Percentiles rank a stretch among this genome's conserved stretches.
phyloP scores from a whole-genome alignment of 2,113 vertebrate species.

The Indicator indicator region DNA sequence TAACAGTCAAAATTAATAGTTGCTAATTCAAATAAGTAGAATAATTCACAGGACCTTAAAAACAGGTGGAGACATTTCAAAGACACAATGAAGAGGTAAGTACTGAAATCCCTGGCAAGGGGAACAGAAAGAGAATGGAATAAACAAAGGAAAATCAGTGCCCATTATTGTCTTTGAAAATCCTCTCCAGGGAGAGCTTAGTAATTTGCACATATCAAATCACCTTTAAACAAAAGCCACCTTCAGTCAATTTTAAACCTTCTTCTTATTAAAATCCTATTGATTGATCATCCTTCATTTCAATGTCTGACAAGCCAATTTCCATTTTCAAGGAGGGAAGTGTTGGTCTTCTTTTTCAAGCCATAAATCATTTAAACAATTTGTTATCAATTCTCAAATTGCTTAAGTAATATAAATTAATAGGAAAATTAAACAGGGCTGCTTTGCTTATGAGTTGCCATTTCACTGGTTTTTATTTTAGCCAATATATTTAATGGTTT shows the following conservation, averaged over 20 bases:
- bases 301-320: slow-evolving; percentile 62
- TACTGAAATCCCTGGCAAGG: background rate
- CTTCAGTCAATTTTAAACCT: slow-evolving; percentile 64
- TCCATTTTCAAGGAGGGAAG: slow-evolving; percentile 55
- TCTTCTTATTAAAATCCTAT: slow-evolving; percentile 67
- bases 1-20: background rate
- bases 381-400: slow-evolving; percentile 41
- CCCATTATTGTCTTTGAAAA: slow-evolving; percentile 53
- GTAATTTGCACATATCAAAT: slow-evolving; percentile 65
- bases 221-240: slow-evolving; percentile 65
- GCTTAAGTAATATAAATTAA: slow-evolving; percentile 50
- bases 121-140: slow-evolving; percentile 21
- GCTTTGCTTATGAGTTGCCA: background rate
- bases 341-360: background rate
- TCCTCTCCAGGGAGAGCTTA: slow-evolving; percentile 44
- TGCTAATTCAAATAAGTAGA: background rate
- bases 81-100: background rate
- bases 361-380: slow-evolving; percentile 56
- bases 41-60: background rate
- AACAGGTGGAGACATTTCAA: background rate
- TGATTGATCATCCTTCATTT: slow-evolving; percentile 69
- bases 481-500: background rate
- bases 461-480: background rate
- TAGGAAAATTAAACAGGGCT: slow-evolving; percentile 37
- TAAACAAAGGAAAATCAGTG: slow-evolving; percentile 62